Conservation (phyloP, 2,888 invertebrate species). For the Timema cristinae region DNA sequence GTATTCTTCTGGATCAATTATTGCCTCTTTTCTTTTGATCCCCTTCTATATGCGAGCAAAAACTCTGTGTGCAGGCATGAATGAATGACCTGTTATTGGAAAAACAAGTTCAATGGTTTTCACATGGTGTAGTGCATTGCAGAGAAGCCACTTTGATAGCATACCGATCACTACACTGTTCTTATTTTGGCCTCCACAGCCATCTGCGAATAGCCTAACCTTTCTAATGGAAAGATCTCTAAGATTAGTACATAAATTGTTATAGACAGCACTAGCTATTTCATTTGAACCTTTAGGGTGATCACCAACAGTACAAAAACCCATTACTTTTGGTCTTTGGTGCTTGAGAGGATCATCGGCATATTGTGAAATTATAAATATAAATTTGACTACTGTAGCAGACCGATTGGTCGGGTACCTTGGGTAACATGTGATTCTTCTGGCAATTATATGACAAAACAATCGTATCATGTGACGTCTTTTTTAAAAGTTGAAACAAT, state of each 20-base stretch:
- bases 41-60: slow-evolving; percentile 15
- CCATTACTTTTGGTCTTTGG: slow-evolving; percentile 3
- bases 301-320: slow-evolving; percentile 11
- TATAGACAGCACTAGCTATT: slow-evolving; percentile 18
- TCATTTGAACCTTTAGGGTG: slow-evolving; percentile 18
- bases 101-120: slow-evolving; percentile 15
- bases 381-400: slow-evolving; percentile 15
- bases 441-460: slow-evolving; percentile 16
- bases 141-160: slow-evolving; percentile 12
- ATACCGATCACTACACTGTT: slow-evolving; percentile 14
- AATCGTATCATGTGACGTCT: slow-evolving; percentile 5
- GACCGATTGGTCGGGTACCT: slow-evolving; percentile 15
- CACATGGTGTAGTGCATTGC: slow-evolving; percentile 3
- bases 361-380: slow-evolving; percentile 17
- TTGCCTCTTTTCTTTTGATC: slow-evolving; percentile 6
- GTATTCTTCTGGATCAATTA: slow-evolving; percentile 11
- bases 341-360: slow-evolving; percentile 7
- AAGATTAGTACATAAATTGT: slow-evolving; percentile 1
- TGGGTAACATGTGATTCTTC: slow-evolving; percentile 15
- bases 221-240: not conserved
- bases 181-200: slow-evolving; percentile 18
- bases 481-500: slow-evolving; percentile 16
- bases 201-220: slow-evolving; percentile 15
- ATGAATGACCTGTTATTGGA: slow-evolving; percentile 17
- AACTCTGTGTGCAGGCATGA: slow-evolving; percentile 15